These are phyloP conservation scores for Thymelicus sylvestris DNA, from an alignment of 2,888 invertebrate genomes.

Conservation along the genomic window DNA sequence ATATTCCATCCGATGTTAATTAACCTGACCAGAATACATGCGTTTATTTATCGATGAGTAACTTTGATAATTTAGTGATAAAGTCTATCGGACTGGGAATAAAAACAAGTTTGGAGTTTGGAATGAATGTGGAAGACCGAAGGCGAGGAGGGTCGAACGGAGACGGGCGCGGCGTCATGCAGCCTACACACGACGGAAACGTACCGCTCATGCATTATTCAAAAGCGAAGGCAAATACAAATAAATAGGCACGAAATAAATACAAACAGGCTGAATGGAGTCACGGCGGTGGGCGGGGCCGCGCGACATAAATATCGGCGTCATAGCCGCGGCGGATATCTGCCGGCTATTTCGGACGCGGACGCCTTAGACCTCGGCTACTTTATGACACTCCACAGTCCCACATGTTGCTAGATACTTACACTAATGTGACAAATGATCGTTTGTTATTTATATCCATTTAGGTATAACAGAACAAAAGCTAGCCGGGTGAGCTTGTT, in stretches of 20 bases:
- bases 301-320: conserved; percentile 82
- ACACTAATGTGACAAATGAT: conserved; percentile 28
- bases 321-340: conserved; percentile 75
- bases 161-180: conserved; percentile 73
- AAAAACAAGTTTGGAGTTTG: conserved; percentile 38
- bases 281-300: conserved; percentile 80
- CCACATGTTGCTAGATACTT: conserved; percentile 38
- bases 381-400: conserved; percentile 34
- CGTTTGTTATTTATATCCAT: background rate
- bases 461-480: background rate
- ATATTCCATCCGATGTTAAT: conserved; percentile 68
- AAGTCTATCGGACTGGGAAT: conserved; percentile 20
- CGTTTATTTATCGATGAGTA: conserved; percentile 29
- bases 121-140: conserved; percentile 49
- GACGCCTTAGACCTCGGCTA: conserved; percentile 30
- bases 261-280: conserved; percentile 84
- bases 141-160: conserved; percentile 45
- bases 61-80: conserved; percentile 34
- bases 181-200: conserved; percentile 84
- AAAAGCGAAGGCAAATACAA: conserved; percentile 82
- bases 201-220: conserved; percentile 82
- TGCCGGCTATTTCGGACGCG: conserved; percentile 75
- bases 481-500: too few species aligned
- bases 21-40: conserved; percentile 65
- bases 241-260: conserved; percentile 84